Base-by-base conservation (phyloP, 2,888 invertebrate species). In the Drosophila percnosoma region DNA sequence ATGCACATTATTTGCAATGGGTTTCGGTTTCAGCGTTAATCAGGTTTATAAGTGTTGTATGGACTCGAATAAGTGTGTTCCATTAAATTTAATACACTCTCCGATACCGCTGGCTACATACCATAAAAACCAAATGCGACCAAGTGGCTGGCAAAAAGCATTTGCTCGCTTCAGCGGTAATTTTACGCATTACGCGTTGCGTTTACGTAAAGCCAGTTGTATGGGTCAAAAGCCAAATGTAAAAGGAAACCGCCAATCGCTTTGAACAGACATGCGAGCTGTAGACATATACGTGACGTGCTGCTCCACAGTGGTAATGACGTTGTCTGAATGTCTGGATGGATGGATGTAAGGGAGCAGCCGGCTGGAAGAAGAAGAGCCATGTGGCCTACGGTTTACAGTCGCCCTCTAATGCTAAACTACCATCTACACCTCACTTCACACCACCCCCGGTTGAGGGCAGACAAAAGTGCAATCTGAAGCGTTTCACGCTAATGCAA, bases 401-500 rank as follows among this genome's bases (percentile, higher is more conserved):
- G 80, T 66, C 75, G 60, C 60, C 72, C 65, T 68, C 68, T 62
- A 79, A 79, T 67, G 66, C 67, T 55, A 68, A 51, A 67, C 38
- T 54, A 5, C 65, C 18, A n/a, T 29, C 45, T 10, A 6, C 53
- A 31, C 33, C 36, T 24, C 24, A 15, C n/a, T 79, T 48, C 29
- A 13, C 13, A 4, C 59, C 38, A 10, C 11, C 18, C 11, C 40
- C 48, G 13, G 34, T 27, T 52, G 52, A 18, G 24, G 36, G 42
- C 40, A 57, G 75, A 75, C 75, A 80, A 74, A 74, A 84, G 86
- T 80, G 88, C 88, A 84, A 75, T 71, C 78, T 75, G 66, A 80
- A 78, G 67, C 80, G 76, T 48, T 78, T 69, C 87, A 89, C 85
- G 87, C 85, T 84, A 89, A 89, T 89, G 89, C 87, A 75, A 45